Evolutionary conservation across 2,888 invertebrate genomes (phyloP), one percentile per base, ranked within the genome.

Genomic region (Melieria omissa): DNA sequence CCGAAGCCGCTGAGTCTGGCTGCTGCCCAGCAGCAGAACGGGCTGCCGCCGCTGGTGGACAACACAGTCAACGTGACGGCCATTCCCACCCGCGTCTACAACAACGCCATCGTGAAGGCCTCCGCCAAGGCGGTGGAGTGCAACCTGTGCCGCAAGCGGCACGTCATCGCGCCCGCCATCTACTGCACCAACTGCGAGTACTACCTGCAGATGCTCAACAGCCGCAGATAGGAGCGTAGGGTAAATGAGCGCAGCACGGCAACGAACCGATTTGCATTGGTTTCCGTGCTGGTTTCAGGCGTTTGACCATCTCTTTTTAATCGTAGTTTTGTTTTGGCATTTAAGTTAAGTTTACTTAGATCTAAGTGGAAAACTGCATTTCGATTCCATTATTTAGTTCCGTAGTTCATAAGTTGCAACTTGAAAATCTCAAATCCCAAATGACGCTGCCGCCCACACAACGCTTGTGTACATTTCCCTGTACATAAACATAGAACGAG

Each of bases 171-270:
- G 14, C 93, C 95, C 12, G 92, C 93, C 49, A 90, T 92, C 79
- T 97, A 96, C 84, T 97, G 97, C 87, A 90, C 92, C 65, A 96
- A 97, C 87, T 97, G 97, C 88, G 95, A 96, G 84, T 96, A 94
- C 88, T 97, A 97, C 84, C 93, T 97, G 93, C 94, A 95, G 75
- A 86, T 86, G 85, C 77, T 86, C 44, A 86, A 86, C 72, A 86
- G 81, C 75, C 81, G 86, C 71, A 84, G 86, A 81, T 86, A 85
- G 80, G 61, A 46, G 46, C 52, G 46, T 4, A 10, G 45, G 12
- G 60, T 49, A 42, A 16, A 58, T 10, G 52, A 12, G 42, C 52
- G 41, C 12, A 55, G 29, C 29, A 29, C 29, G 29, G 29, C 29
- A 29, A 2, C 29, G 29, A 1, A 29, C 29, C 7, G 16, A 54